Conservation (phyloP, 2,888 invertebrate genomes). For the Pherbina coryleti region DNA sequence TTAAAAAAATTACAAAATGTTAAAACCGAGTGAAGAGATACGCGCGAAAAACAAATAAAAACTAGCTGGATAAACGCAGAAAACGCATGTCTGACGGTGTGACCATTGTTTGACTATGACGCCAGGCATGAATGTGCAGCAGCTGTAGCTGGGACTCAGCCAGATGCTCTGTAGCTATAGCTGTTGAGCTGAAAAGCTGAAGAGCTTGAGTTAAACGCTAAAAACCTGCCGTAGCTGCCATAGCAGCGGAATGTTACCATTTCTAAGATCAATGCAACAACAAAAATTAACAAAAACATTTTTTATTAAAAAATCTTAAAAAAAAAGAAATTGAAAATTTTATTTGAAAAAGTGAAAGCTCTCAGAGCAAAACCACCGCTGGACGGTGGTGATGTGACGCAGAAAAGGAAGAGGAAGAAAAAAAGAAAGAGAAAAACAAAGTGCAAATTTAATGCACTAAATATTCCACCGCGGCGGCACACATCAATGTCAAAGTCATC, state of each 20-base stretch:
- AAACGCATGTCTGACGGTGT: slow-evolving; percentile 9
- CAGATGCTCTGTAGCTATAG: background rate
- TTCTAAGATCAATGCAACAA: slow-evolving; percentile 35
- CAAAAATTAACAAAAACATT: slow-evolving; percentile 22
- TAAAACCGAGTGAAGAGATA: background rate
- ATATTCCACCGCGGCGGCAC: background rate
- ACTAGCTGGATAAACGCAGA: background rate
- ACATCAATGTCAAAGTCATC: background rate
- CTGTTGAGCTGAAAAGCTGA: background rate
- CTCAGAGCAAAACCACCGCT: background rate
- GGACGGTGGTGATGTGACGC: slow-evolving; percentile 8
- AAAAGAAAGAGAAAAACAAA: background rate
- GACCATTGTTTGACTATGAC: background rate
- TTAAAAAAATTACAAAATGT: background rate
- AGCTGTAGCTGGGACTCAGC: slow-evolving; percentile 14
- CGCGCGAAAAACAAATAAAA: background rate
- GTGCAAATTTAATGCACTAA: background rate
- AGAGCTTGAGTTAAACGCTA: slow-evolving; percentile 39
- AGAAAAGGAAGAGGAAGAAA: background rate
- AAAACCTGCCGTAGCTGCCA: slow-evolving; percentile 8
- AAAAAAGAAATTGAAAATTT: slow-evolving; percentile 19
- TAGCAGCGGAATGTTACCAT: slow-evolving; percentile 26
- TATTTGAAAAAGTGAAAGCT: slow-evolving; percentile 1
- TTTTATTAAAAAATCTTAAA: background rate
- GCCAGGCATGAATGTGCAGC: slow-evolving; percentile 37